These are phyloP conservation scores for Calidris pugnax DNA, from an alignment of 2,113 vertebrate species.

Conservation along the genomic window DNA sequence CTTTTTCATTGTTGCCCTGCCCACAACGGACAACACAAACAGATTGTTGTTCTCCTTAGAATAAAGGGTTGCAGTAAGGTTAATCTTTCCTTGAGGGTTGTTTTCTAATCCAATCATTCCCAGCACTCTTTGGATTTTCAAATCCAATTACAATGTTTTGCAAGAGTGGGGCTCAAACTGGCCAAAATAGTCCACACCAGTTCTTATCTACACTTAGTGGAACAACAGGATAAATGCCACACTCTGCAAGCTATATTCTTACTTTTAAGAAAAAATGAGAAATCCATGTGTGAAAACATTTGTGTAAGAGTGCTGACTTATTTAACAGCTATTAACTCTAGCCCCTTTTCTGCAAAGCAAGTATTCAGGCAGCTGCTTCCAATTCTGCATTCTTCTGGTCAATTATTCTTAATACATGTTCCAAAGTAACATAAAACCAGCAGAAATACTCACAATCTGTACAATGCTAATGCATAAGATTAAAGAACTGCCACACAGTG, in stretches of 20 bases:
- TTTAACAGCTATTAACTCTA: background rate
- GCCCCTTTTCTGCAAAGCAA: background rate
- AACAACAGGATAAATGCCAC: background rate
- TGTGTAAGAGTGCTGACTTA: background rate
- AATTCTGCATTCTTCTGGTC: background rate
- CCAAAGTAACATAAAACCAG: background rate
- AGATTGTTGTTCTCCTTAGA: background rate
- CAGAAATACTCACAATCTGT: background rate
- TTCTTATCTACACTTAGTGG: background rate
- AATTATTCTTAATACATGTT: background rate
- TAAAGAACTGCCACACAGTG: background rate
- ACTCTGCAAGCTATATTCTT: background rate
- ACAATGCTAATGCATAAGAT: background rate
- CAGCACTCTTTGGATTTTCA: background rate
- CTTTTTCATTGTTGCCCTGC: background rate
- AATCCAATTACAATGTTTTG: fast-evolving
- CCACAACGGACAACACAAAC: background rate
- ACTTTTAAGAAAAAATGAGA: background rate
- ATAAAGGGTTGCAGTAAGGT: background rate
- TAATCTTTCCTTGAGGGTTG: background rate
- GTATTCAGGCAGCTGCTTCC: background rate
- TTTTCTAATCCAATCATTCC: background rate
- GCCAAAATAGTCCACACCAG: background rate
- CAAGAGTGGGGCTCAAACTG: background rate
- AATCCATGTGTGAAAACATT: background rate